Conservation (phyloP, 2,113 vertebrate species). For the Antennarius striatus region DNA sequence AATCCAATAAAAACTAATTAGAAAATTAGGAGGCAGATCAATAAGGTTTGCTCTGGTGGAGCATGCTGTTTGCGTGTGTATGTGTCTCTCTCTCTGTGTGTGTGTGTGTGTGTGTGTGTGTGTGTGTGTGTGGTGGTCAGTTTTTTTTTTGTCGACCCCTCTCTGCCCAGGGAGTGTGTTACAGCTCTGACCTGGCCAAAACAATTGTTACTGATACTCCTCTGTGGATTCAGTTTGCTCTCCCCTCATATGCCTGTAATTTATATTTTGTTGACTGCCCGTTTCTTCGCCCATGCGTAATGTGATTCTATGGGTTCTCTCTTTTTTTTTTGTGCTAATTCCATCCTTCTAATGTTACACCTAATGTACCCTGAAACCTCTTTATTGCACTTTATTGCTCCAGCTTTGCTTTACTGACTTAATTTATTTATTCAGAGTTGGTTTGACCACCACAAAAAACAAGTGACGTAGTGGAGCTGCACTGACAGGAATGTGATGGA, state of each 20-base stretch:
- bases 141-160: slow-evolving; percentile 47
- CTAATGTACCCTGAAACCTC: slow-evolving; percentile 78
- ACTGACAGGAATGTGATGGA: slow-evolving; percentile 50
- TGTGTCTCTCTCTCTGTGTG: slow-evolving; percentile 24
- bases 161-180: slow-evolving; percentile 62
- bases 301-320: slow-evolving; percentile 69
- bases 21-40: slow-evolving; percentile 81
- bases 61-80: slow-evolving; percentile 54
- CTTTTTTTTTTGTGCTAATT: slow-evolving; percentile 68
- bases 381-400: slow-evolving; percentile 72
- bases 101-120: slow-evolving; percentile 24
- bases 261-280: slow-evolving; percentile 79
- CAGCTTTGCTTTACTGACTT: slow-evolving; percentile 61
- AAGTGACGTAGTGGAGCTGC: slow-evolving; percentile 64
- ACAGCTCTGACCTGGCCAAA: slow-evolving; percentile 74
- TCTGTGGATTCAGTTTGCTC: slow-evolving; percentile 70
- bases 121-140: slow-evolving; percentile 41
- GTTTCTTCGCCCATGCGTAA: slow-evolving; percentile 68
- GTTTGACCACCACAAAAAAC: slow-evolving; percentile 64
- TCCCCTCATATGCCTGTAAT: slow-evolving; percentile 72
- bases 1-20: slow-evolving; percentile 87
- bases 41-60: slow-evolving; percentile 78
- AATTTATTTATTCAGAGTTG: slow-evolving; percentile 71
- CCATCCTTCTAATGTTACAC: slow-evolving; percentile 74
- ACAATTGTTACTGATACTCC: slow-evolving; percentile 80